Percentiles rank a stretch among this genome's conserved stretches.
These are phyloP conservation scores for Eupsilia transversa DNA, from an alignment of 2,888 invertebrate species.

Conservation along the genomic window DNA sequence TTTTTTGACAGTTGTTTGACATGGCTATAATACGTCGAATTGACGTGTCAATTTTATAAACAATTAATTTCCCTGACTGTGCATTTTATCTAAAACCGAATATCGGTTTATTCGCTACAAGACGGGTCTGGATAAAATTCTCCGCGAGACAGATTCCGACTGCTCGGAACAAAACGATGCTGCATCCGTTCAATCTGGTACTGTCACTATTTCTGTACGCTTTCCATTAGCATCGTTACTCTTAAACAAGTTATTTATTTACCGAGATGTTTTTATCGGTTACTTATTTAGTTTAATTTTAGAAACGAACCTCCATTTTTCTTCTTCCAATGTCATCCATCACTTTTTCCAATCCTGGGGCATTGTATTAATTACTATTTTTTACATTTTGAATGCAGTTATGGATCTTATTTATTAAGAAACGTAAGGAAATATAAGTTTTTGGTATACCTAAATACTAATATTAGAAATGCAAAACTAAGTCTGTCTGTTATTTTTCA, in stretches of 20 bases:
- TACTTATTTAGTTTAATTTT: not conserved
- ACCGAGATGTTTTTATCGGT: not conserved
- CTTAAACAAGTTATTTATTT: conserved; percentile 1
- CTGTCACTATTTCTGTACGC: not conserved
- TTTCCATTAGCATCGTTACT: not conserved
- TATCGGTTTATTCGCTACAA: conserved; percentile 7
- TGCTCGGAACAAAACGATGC: conserved; percentile 25
- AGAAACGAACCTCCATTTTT: not conserved
- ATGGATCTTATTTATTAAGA: too few species aligned
- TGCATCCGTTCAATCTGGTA: conserved; percentile 24
- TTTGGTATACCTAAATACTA: too few species aligned
- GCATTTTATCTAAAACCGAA: not conserved
- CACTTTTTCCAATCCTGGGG: not conserved
- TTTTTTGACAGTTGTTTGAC: not conserved
- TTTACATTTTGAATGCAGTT: too few species aligned
- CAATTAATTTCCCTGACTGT: not conserved
- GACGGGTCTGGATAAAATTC: conserved; percentile 13
- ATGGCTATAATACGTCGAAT: not conserved
- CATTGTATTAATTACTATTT: not conserved
- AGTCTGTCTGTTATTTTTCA: too few species aligned
- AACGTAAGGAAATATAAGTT: too few species aligned
- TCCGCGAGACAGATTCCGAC: conserved; percentile 1
- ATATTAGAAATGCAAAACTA: too few species aligned
- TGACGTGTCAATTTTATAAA: not conserved
- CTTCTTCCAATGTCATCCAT: not conserved